Base-by-base conservation (phyloP, 2,888 invertebrate species). In the Pinctada fucata region DNA sequence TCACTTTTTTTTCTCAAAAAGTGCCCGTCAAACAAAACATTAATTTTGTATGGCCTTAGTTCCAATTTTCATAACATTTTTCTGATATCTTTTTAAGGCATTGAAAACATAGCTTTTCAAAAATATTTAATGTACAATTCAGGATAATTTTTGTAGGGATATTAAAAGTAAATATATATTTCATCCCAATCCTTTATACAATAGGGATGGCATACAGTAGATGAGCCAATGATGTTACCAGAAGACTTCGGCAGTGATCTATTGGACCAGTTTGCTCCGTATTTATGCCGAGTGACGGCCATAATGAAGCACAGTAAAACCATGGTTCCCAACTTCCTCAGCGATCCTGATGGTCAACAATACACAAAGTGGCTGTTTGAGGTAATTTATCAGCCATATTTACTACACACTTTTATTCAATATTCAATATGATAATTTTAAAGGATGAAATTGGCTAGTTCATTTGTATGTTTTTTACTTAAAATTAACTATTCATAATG, bases 121-220 rank as follows among this genome's bases (percentile, higher is more conserved):
- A 31, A 31, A 31, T 31, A 31, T 31, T 31, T 31, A 31, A 31
- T 31, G 31, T 31, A 31, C 31, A 31, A 31, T 31, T 31, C 31
- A 31, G 31, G 31, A 31, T 31, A 31, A 31, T 31, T 31, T 31
- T 31, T 31, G 31, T 31, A 31, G 31, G 31, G 31, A 31, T 31
- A 31, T 31, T 31, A 31, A 31, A 31, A 31, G 31, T 31, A 31
- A 31, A 31, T 31, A 31, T 31, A 31, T 31, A 31, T 31, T 31
- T 31, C 31, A 31, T 31, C 31, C 31, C 31, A 31, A 31, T 31
- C 31, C 31, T 31, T 31, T 78, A 5, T 45, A 63, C 76, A 72
- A 3, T 72, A 91, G 90, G 90, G 91, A 4, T 91, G 91, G 91
- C 91, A 91, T 82, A 73, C 83, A 69, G 87, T 86, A 3, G 78